Percentiles rank a stretch among this genome's conserved stretches.
Conservation (phyloP, 2,797 vertebrate genomes). For the Phaenicophaeus curvirostris region DNA sequence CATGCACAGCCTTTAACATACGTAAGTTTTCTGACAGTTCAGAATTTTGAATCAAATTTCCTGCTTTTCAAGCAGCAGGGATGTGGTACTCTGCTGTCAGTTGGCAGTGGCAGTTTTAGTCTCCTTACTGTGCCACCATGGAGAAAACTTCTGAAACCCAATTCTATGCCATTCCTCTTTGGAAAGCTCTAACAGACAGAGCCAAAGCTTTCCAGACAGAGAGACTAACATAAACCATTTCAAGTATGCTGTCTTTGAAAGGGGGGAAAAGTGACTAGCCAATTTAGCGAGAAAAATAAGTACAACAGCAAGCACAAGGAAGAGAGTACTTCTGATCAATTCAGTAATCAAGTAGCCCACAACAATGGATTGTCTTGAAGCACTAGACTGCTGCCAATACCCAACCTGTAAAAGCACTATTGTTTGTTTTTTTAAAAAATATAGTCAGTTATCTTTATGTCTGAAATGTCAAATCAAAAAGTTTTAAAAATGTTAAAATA, state of each 20-base stretch:
- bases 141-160: not conserved
- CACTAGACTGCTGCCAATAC: not conserved
- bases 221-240: not conserved
- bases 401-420: not conserved
- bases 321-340: not conserved
- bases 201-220: not conserved
- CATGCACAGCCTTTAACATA: not conserved
- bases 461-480: not conserved
- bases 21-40: not conserved
- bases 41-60: not conserved
- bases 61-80: rapidly evolving
- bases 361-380: not conserved
- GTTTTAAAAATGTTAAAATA: not conserved
- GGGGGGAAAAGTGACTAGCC: not conserved
- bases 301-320: not conserved
- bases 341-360: not conserved
- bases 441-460: not conserved
- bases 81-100: not conserved
- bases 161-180: not conserved
- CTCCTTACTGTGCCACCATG: not conserved
- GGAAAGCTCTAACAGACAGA: not conserved
- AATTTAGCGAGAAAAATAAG: not conserved
- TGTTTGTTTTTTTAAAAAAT: not conserved
- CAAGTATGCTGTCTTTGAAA: not conserved
- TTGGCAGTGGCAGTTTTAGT: not conserved